Base-by-base conservation (phyloP, 2,113 vertebrate species). In the Centrocercus urophasianus region DNA sequence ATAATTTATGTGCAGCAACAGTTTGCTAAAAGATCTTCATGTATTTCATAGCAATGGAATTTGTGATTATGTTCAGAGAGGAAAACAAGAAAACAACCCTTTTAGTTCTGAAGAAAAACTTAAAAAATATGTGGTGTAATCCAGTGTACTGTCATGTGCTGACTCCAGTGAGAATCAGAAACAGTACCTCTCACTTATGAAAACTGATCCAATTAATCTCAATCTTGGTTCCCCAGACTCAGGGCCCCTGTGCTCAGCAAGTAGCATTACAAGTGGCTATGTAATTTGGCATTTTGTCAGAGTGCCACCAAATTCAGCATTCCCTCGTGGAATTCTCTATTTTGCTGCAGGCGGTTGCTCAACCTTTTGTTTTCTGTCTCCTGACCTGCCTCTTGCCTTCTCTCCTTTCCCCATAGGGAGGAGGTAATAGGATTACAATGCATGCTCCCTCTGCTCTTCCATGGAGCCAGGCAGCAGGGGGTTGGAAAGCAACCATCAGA, bases 251-350 rank as follows among this genome's bases (percentile, higher is more conserved):
- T 20, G 8, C 16, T 91, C 8, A 64, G 56, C 1, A 0, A 80
- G 38, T 40, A 64, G 72, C 64, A 71, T 64, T 64, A 28, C 61
- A 64, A 64, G 47, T 36, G 52, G 87, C 75, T 80, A 77, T 1
- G 0, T 63, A 81, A 85, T 83, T n/a, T 83, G 91, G 80, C 66
- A 66, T 93, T 91, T 96, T 11, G 2, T 91, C 93, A 89, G 72
- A 83, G 73, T 93, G 88, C 88, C 93, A 93, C 89, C 78, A 95
- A 95, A 95, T 96, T 93, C 93, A 90, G 65, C 83, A 82, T 88
- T 95, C 52, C 83, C 88, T 88, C 1, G 3, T 91, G 83, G 96
- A 95, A 88, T 94, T 96, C 88, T 65, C 56, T 93, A 28, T 91
- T 95, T 93, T 90, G 87, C 88, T 72, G 45, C 76, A 72, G 72